These are phyloP conservation scores for Hypsibius dujardini DNA, from an alignment of 1,140 invertebrate genomes.

Conservation along the genomic window DNA sequence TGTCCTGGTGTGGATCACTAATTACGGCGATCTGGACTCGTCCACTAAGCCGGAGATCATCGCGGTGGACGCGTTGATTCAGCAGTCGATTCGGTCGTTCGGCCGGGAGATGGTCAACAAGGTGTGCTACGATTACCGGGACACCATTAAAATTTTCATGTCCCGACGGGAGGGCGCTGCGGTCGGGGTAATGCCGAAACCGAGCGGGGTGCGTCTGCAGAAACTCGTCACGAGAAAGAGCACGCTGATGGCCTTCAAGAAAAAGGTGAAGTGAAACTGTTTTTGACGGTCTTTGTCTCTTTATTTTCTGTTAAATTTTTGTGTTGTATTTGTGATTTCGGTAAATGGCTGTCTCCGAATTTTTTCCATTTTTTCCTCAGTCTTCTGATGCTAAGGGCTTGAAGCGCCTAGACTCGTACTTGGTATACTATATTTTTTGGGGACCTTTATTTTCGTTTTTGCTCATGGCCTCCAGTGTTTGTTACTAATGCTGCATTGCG, in stretches of 20 bases:
- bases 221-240: constrained; percentile 5
- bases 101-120: constrained; percentile 7
- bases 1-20: constrained; percentile 11
- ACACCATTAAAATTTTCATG: constrained; percentile 11
- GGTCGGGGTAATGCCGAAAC: not conserved
- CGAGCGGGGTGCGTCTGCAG: not conserved
- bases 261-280: not conserved
- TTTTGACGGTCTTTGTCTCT: not conserved
- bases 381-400: no score
- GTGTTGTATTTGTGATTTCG: not conserved
- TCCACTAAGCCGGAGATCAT: constrained; percentile 14
- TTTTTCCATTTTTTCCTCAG: not conserved
- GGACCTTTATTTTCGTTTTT: not conserved
- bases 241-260: constrained; percentile 5
- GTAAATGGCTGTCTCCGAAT: not conserved
- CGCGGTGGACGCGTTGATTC: constrained; percentile 2
- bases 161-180: not conserved
- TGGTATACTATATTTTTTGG: not conserved
- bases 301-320: not conserved
- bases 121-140: not conserved
- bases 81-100: constrained; percentile 10
- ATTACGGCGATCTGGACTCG: constrained; percentile 2
- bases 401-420: no score
- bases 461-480: not conserved
- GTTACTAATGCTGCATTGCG: no score